Percentiles rank a stretch among this genome's conserved stretches.
These are phyloP conservation scores for Sarotherodon lohbergeri DNA, from an alignment of 2,113 vertebrate genomes.

Conservation along the genomic window DNA sequence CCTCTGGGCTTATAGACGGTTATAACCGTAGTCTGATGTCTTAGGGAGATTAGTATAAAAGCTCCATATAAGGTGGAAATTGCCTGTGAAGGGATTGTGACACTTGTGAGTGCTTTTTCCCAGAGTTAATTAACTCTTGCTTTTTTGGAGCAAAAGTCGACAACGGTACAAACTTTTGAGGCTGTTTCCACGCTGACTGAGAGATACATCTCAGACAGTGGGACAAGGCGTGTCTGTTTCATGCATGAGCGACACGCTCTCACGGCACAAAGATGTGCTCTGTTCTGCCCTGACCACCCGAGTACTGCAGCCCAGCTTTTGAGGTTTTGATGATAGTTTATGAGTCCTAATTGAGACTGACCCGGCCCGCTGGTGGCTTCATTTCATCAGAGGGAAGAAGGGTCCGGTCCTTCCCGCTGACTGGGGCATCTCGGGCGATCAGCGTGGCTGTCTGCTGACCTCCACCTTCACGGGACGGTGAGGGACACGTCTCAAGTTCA, in stretches of 20 bases:
- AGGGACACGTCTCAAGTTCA: conserved; percentile 78
- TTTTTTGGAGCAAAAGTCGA: neutral
- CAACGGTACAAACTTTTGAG: neutral
- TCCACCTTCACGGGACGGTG: conserved; percentile 69
- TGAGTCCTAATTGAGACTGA: conserved; percentile 75
- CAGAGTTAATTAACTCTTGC: conserved; percentile 7
- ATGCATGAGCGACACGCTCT: conserved; percentile 31
- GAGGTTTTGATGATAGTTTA: conserved; percentile 75
- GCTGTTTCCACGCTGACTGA: conserved; percentile 15
- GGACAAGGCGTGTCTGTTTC: conserved; percentile 71
- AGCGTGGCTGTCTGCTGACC: conserved; percentile 66
- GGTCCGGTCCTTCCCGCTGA: conserved; percentile 24
- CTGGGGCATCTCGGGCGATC: conserved; percentile 42
- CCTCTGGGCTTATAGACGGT: conserved; percentile 40
- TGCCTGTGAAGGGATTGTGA: conserved; percentile 10
- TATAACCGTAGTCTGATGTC: conserved; percentile 49
- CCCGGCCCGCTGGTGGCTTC: conserved; percentile 53
- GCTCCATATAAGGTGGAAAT: neutral
- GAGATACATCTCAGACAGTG: conserved; percentile 32
- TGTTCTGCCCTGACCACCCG: conserved; percentile 65
- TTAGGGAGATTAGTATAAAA: conserved; percentile 31
- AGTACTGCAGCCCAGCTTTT: conserved; percentile 50
- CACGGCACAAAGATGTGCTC: conserved; percentile 61
- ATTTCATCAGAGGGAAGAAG: conserved; percentile 55
- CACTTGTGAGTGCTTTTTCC: neutral